Evolutionary conservation across 64 coral and sea anemone species (phyloP), one percentile per base, ranked within the genome.

Genomic region (Acropora yongei): DNA sequence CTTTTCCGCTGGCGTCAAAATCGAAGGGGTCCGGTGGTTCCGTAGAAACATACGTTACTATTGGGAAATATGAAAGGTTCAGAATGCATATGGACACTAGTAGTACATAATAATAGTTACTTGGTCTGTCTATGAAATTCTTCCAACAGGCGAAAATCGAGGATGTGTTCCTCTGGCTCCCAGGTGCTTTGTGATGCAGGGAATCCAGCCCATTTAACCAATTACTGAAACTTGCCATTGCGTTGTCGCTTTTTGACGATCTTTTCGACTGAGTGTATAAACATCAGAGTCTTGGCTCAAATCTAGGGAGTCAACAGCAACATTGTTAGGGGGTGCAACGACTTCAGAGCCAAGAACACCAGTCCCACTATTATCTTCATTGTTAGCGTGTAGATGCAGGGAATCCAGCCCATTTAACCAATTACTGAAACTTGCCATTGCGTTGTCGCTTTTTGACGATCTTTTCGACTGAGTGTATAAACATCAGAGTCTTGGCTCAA

Each of bases 131-230:
- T 66, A 53, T 66, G 40, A 40, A 89, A 89, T 14, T 61, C 13
- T 10, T 76, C 63, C 19, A 91, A 2, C 0, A 91, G 20, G 0
- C 63, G 44, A 4, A 3, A 0, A 11, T 91, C 79, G 4, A 91
- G 17, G 4, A 91, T 76, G 3, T 84, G 41, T 47, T 84, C 79
- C 41, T 91, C 79, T 0, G 89, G 79, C 42, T 91, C 89, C 89
- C 89, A 91, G 1, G 79, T 83, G 13, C 49, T 57, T 44, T 91
- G 14, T 6, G 19, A 44, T 0, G 6, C 17, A 20, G 77, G 88
- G 13, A 45, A 91, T 16, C 18, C 18, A 3, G 46, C 68, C 79
- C 79, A 91, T 63, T 76, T 74, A 11, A 91, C 79, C 13, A 84
- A 46, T 4, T 84, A 91, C 3, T 91, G 46, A 0, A 55, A 0